Conservation (phyloP, 2,797 vertebrate species). For the Sebastes jordani region DNA sequence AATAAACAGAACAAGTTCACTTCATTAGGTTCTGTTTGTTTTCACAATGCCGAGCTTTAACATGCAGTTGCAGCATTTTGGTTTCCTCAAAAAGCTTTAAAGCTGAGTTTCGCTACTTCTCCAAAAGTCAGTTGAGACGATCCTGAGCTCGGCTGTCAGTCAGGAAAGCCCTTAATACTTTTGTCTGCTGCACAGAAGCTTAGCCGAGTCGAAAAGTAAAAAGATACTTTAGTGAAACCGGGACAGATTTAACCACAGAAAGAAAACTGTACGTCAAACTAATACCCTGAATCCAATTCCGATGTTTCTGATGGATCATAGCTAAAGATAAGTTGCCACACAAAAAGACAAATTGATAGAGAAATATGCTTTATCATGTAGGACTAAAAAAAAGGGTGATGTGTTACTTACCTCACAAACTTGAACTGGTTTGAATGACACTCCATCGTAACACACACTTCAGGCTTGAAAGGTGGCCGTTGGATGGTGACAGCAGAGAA, state of each 20-base stretch:
- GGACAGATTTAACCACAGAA: conserved; percentile 21
- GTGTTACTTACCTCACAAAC: neutral
- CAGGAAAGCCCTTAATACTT: conserved; percentile 55
- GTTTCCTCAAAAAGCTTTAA: conserved; percentile 7
- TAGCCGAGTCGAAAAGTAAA: conserved; percentile 18
- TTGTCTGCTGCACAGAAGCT: conserved; percentile 39
- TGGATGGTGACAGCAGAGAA: neutral
- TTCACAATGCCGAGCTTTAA: neutral
- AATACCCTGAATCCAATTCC: neutral
- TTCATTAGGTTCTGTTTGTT: neutral
- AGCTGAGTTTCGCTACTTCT: conserved; percentile 22
- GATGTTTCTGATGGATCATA: conserved; percentile 17
- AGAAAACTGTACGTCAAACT: conserved; percentile 4
- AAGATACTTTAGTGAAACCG: conserved; percentile 16
- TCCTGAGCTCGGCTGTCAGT: conserved; percentile 44
- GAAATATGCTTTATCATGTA: neutral
- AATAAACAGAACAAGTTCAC: neutral
- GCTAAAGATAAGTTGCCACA: neutral
- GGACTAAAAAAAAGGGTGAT: neutral
- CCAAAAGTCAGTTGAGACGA: conserved; percentile 29
- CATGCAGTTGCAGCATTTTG: neutral
- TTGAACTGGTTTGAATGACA: neutral
- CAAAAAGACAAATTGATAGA: neutral
- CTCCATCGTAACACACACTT: neutral
- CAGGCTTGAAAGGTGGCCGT: neutral